Evolutionary conservation across 2,888 invertebrate species (phyloP).

Genomic region (Phalera bucephala): DNA sequence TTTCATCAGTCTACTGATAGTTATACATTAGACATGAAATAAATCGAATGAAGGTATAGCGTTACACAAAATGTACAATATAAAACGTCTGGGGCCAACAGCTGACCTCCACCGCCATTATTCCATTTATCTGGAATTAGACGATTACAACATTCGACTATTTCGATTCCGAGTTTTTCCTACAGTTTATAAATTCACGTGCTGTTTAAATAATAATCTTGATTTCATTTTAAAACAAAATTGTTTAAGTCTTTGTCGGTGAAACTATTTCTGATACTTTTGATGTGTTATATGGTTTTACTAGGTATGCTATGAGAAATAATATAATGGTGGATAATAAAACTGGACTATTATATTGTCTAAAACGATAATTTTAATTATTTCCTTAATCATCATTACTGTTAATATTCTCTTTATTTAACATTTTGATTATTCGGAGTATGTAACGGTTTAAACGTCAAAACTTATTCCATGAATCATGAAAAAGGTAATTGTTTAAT

Average conservation of each 20-base stretch:
- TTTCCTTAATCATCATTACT: neutral
- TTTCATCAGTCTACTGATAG: slow-evolving; percentile 26
- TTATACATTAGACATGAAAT: slow-evolving; percentile 30
- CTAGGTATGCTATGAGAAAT: slow-evolving; percentile 2
- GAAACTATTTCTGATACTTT: slow-evolving; percentile 33
- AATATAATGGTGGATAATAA: neutral
- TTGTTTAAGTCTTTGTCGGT: slow-evolving; percentile 36
- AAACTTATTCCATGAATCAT: no score
- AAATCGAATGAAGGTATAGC: slow-evolving; percentile 33
- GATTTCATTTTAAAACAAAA: slow-evolving; percentile 51
- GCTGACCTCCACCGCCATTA: slow-evolving; percentile 56
- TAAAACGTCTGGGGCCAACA: slow-evolving; percentile 35
- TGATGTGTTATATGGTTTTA: slow-evolving; percentile 15
- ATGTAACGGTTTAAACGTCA: neutral
- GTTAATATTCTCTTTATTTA: neutral
- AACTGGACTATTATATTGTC: neutral
- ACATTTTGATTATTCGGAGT: neutral
- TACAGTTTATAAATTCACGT: slow-evolving; percentile 57
- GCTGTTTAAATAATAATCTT: slow-evolving; percentile 52
- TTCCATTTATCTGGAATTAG: slow-evolving; percentile 71
- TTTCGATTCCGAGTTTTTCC: slow-evolving; percentile 60
- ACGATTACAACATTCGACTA: slow-evolving; percentile 64
- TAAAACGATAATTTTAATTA: neutral
- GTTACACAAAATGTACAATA: slow-evolving; percentile 43
- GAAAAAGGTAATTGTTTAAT: no score